A percentile compares a stretch with the other conserved stretches of the same genome.
Evolutionary conservation across 2,888 invertebrate species (phyloP).

Genomic region (Pandemis corylana): DNA sequence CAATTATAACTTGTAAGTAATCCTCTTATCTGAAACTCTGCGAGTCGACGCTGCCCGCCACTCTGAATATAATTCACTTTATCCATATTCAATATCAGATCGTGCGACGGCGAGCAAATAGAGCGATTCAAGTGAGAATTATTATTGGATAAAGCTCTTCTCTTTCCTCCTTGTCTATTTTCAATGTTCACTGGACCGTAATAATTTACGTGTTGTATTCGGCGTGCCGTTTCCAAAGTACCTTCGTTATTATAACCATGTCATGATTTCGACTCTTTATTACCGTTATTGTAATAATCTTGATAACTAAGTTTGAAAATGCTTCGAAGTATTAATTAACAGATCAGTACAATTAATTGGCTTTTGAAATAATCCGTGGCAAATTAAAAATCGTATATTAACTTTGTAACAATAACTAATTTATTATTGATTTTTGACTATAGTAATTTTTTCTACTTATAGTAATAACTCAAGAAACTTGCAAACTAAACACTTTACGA

Average conservation of each 20-base stretch:
- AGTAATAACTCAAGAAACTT: no score
- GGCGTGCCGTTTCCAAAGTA: conserved; percentile 63
- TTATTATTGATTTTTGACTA: background rate
- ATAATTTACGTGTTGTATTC: conserved; percentile 76
- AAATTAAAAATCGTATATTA: no score
- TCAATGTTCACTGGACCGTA: conserved; percentile 70
- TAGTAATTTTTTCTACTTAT: conserved; percentile 15
- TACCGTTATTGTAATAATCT: background rate
- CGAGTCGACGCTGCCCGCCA: conserved; percentile 74
- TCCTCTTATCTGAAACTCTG: conserved; percentile 77
- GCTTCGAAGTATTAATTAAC: background rate
- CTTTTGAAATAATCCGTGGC: no score
- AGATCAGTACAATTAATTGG: no score
- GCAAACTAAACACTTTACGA: no score
- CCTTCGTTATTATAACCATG: conserved; percentile 55
- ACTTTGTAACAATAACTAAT: no score
- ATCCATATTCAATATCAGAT: conserved; percentile 84
- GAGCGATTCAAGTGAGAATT: conserved; percentile 82
- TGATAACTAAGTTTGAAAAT: background rate
- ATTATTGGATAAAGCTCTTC: conserved; percentile 81
- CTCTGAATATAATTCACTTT: conserved; percentile 82
- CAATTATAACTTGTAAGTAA: conserved; percentile 83
- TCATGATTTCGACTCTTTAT: conserved; percentile 40
- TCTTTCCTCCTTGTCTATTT: conserved; percentile 77
- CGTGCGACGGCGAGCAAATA: conserved; percentile 81